A percentile compares a stretch with the other conserved stretches of the same genome.
These are phyloP conservation scores for Maconellicoccus hirsutus DNA, from an alignment of 1,140 invertebrate species.

Conservation along the genomic window DNA sequence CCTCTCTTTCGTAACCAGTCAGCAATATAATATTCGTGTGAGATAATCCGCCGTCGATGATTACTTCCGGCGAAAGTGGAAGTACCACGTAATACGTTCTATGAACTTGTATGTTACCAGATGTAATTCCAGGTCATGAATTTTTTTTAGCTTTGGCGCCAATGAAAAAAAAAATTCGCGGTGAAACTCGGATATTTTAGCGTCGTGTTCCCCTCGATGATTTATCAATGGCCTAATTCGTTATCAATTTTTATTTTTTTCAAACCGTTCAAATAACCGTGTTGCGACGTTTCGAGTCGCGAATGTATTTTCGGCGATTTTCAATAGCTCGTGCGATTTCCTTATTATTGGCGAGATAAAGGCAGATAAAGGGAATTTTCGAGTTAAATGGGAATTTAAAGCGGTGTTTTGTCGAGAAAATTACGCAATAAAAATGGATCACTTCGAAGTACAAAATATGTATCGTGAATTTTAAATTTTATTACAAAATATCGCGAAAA, in stretches of 20 bases:
- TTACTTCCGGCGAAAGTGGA: constrained; percentile 2
- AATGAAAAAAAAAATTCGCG: too few relatives aligned
- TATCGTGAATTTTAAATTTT: too few relatives aligned
- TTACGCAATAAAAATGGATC: too few relatives aligned
- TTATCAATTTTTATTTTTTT: neutral
- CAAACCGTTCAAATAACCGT: neutral
- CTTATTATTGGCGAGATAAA: neutral
- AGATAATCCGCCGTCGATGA: neutral
- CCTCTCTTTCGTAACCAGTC: neutral
- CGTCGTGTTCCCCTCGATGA: neutral
- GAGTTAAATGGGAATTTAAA: too few relatives aligned
- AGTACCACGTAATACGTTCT: neutral
- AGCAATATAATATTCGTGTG: neutral
- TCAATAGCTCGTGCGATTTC: neutral
- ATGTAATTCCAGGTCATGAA: too few relatives aligned
- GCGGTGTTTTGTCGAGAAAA: too few relatives aligned
- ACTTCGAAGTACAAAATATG: too few relatives aligned
- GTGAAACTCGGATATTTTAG: too few relatives aligned
- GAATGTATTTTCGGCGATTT: neutral
- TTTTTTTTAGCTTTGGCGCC: neutral
- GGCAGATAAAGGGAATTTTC: too few relatives aligned
- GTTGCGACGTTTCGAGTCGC: neutral
- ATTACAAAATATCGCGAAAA: too few relatives aligned
- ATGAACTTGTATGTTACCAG: neutral
- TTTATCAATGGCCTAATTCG: neutral